Conservation (phyloP, 2,113 vertebrate species). For the Dasyornis broadbenti region DNA sequence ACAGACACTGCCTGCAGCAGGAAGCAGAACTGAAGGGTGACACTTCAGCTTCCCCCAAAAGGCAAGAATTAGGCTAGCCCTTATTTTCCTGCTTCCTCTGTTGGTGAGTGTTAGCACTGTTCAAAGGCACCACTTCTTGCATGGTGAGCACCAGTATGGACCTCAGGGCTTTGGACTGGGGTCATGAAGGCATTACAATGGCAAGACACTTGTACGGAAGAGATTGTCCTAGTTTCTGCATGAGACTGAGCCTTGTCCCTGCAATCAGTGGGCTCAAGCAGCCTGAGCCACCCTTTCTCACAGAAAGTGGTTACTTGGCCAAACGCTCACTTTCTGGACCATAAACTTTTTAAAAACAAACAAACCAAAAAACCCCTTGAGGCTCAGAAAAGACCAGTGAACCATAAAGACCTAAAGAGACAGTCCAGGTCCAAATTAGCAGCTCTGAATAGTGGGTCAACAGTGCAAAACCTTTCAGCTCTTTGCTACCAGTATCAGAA, state of each 20-base stretch:
- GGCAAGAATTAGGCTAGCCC: background rate
- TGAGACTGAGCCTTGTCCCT: background rate
- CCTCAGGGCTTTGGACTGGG: background rate
- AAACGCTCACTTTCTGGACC: background rate
- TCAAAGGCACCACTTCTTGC: background rate
- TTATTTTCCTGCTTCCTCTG: background rate
- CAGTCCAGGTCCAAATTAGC: conserved; percentile 7
- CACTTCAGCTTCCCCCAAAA: background rate
- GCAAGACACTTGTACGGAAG: background rate
- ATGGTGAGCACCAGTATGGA: background rate
- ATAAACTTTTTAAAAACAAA: conserved; percentile 16
- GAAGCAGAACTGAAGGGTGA: background rate
- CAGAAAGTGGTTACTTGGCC: background rate
- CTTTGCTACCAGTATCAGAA: conserved; percentile 44
- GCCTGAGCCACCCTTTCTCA: background rate
- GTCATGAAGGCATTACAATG: background rate
- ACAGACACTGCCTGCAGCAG: background rate
- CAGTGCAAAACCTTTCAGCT: conserved; percentile 6
- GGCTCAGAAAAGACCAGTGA: background rate
- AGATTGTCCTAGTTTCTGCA: background rate
- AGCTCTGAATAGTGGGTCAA: background rate
- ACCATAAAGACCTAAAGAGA: background rate
- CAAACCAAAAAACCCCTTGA: background rate
- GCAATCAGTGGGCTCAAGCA: background rate
- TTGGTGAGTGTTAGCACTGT: background rate